phyloP scores from a whole-genome alignment of 2,113 vertebrate genomes.

The Ornithorhynchus anatinus region DNA sequence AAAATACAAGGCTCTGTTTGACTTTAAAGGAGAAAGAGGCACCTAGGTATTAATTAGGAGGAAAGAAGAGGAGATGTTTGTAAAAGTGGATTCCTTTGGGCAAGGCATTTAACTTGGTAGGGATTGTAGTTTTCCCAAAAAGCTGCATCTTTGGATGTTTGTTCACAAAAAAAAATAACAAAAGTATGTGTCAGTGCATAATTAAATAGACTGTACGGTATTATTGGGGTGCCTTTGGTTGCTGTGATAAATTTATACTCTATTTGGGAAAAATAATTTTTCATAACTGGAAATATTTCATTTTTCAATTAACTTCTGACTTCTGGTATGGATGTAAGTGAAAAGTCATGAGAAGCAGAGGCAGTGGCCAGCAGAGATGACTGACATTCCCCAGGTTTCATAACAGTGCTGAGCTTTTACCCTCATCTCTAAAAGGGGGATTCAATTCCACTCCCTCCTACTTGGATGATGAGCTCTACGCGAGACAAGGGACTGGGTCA shows the following conservation, averaged over 20 bases:
- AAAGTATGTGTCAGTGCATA: not conserved
- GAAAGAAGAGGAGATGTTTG: conserved; percentile 6
- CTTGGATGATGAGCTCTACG: too few species aligned
- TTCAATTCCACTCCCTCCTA: too few species aligned
- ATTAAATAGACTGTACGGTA: not conserved
- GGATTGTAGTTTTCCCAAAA: not conserved
- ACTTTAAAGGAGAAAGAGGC: conserved; percentile 22
- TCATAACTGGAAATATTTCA: too few species aligned
- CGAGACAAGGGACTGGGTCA: too few species aligned
- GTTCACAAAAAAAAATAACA: not conserved
- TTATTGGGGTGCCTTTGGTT: not conserved
- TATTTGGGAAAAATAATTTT: too few species aligned
- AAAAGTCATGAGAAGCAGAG: too few species aligned
- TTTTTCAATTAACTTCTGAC: too few species aligned
- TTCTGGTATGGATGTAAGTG: too few species aligned
- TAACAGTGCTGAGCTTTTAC: too few species aligned
- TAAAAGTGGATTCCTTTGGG: conserved; percentile 3
- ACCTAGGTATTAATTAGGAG: not conserved
- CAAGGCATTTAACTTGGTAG: not conserved
- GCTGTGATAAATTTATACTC: not conserved
- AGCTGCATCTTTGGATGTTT: not conserved
- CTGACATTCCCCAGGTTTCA: too few species aligned
- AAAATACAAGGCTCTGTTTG: not conserved
- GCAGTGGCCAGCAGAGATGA: too few species aligned
- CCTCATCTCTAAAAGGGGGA: too few species aligned